These are phyloP conservation scores for Calycopis cecrops DNA, from an alignment of 1,140 invertebrate genomes.

Conservation along the genomic window DNA sequence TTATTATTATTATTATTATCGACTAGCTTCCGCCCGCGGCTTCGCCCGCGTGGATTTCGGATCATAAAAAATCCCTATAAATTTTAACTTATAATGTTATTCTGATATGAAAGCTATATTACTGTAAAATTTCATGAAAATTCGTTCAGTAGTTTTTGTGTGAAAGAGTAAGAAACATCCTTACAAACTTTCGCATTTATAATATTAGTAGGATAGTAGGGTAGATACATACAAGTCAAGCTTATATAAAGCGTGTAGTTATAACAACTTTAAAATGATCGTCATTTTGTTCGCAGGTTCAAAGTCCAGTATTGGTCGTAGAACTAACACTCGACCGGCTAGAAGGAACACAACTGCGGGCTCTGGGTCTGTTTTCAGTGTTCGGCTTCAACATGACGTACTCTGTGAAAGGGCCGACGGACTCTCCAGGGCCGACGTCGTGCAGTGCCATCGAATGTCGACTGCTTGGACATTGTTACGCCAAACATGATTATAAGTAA, in stretches of 20 bases:
- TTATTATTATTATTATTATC: too few relatives aligned
- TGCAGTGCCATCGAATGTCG: constrained; percentile 89
- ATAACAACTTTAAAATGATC: constrained; percentile 4
- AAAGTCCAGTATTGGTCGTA: constrained; percentile 85
- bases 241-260: not conserved
- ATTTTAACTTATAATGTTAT: too few relatives aligned
- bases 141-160: too few relatives aligned
- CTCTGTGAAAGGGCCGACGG: constrained; percentile 78
- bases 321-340: constrained; percentile 83
- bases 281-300: constrained; percentile 76
- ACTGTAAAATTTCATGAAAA: too few relatives aligned
- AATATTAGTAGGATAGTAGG: too few relatives aligned
- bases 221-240: too few relatives aligned
- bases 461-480: constrained; percentile 88
- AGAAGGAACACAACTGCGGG: constrained; percentile 89
- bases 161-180: too few relatives aligned
- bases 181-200: too few relatives aligned
- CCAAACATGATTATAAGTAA: constrained; percentile 81
- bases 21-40: too few relatives aligned
- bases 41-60: too few relatives aligned
- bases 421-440: constrained; percentile 73
- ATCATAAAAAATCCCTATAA: too few relatives aligned
- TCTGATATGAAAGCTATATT: too few relatives aligned
- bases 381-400: constrained; percentile 96
- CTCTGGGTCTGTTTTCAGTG: constrained; percentile 86